Evolutionary conservation across 2,797 vertebrate genomes (phyloP).

Genomic region (Enteromius argenteus): DNA sequence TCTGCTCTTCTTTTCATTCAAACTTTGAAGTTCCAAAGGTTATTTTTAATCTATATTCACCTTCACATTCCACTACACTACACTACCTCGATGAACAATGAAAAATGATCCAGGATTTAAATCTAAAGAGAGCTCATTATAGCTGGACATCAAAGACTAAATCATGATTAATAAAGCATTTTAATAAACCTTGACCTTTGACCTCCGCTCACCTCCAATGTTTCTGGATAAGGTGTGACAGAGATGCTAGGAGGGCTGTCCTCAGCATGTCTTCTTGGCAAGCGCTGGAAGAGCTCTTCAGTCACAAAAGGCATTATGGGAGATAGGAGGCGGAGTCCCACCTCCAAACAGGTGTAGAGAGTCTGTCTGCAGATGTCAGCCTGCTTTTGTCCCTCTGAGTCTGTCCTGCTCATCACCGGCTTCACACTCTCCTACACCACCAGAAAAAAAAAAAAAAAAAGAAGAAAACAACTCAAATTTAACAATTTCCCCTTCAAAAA

Average conservation of each 20-base stretch:
- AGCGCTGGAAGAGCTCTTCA: constrained; percentile 90
- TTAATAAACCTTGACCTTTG: not conserved
- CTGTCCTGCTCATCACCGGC: constrained; percentile 76
- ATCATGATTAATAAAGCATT: not conserved
- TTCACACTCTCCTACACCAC: constrained; percentile 80
- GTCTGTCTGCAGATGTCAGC: constrained; percentile 82
- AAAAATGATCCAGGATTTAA: not conserved
- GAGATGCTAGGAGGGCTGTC: constrained; percentile 81
- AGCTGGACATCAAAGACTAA: not conserved
- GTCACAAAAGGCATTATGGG: constrained; percentile 92
- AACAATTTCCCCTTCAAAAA: not conserved
- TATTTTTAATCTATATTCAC: not conserved
- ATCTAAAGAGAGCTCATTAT: not conserved
- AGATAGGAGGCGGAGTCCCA: constrained; percentile 85
- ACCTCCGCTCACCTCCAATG: constrained; percentile 74
- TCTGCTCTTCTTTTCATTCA: not conserved
- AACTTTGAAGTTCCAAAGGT: not conserved
- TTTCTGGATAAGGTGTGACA: constrained; percentile 84
- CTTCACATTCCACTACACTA: not conserved
- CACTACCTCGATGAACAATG: not conserved
- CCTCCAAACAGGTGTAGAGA: constrained; percentile 89
- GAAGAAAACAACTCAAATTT: not conserved
- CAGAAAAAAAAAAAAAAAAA: too few species aligned
- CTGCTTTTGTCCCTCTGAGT: constrained; percentile 69
- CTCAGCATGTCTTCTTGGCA: constrained; percentile 79